Base-by-base conservation (phyloP, 2,888 invertebrate genomes). In the Lamproptera curius region DNA sequence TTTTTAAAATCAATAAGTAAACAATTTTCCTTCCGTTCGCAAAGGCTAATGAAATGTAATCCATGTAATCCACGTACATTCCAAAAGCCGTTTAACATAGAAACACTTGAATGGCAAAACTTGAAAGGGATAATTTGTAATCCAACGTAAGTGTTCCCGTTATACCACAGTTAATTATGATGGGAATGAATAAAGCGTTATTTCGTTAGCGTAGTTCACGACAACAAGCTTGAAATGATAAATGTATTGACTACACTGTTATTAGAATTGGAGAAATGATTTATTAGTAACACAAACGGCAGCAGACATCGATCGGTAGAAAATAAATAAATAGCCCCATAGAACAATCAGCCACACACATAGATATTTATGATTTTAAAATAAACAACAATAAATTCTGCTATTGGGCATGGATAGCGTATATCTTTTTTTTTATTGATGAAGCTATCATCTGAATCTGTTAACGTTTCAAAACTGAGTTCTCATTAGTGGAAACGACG, bases 161-260 rank as follows among this genome's bases (percentile, higher is more conserved):
- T 40, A 50, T 42, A 57, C 47, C 54, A 54, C 56, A 53, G 51
- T 59, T 59, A 42, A 6, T 5, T 5, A 20, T 56, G 55, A 61
- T 72, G 71, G 66, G 65, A 61, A 74, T 79, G 69, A 73, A 65
- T 62, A 68, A 62, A 76, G 79, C 77, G 55, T 64, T 65, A 70
- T 73, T 73, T 81, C n/a, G 73, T 76, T 76, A 78, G 81, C 78
- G 60, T 62, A 63, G 15, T 69, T 73, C 73, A 77, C 70, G 72
- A 79, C 71, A 75, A n/a, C 59, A 76, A 76, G 79, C 79, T 55
- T 48, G 53, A 53, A 59, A 58, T 57, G 57, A 58, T 54, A 37
- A n/a, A 46, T 35, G 11, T 31, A n/a, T 15, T 11, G 20, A 35
- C 49, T 41, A 50, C 36, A 50, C 31, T 20, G 35, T 44, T 31